Conservation (phyloP, 92 coral and sea anemone genomes). For the Siderastrea radians region DNA sequence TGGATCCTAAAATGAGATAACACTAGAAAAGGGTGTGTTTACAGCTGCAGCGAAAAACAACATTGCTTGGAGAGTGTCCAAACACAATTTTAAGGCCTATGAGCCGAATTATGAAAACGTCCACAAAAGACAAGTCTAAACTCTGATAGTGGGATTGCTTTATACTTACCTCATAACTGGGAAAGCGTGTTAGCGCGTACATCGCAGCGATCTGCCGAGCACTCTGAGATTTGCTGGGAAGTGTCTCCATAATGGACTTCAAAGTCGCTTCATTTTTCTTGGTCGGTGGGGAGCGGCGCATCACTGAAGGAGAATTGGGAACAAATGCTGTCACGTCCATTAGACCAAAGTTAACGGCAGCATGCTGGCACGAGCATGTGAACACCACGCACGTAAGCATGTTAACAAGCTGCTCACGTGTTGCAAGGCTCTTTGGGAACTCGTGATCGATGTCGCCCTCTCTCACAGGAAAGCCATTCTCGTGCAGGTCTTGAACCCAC, state of each 20-base stretch:
- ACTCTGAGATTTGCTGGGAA: slow-evolving; percentile 73
- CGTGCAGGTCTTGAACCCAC: slow-evolving; percentile 76
- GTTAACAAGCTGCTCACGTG: slow-evolving; percentile 79
- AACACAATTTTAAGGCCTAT: too few relatives aligned
- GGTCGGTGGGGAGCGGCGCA: slow-evolving; percentile 91
- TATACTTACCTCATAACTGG: slow-evolving; percentile 76
- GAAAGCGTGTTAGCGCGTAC: slow-evolving; percentile 62
- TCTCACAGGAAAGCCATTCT: slow-evolving; percentile 74
- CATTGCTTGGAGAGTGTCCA: too few relatives aligned
- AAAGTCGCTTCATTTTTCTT: slow-evolving; percentile 71
- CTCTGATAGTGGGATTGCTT: too few relatives aligned
- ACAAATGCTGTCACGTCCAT: slow-evolving; percentile 77
- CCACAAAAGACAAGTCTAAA: too few relatives aligned
- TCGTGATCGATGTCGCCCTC: slow-evolving; percentile 76
- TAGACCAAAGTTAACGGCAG: slow-evolving; percentile 90
- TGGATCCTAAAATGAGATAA: too few relatives aligned
- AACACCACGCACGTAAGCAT: slow-evolving; percentile 81
- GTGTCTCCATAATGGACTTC: slow-evolving; percentile 71
- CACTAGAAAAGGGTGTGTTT: too few relatives aligned
- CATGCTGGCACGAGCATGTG: slow-evolving; percentile 92
- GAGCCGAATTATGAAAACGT: too few relatives aligned
- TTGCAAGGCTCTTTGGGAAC: slow-evolving; percentile 60
- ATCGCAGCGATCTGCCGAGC: slow-evolving; percentile 67
- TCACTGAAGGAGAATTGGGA: slow-evolving; percentile 82
- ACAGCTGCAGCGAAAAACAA: too few relatives aligned